Percentiles rank a stretch among this genome's conserved stretches.
Conservation (phyloP, 2,797 vertebrate genomes). For the Dryobates pubescens region DNA sequence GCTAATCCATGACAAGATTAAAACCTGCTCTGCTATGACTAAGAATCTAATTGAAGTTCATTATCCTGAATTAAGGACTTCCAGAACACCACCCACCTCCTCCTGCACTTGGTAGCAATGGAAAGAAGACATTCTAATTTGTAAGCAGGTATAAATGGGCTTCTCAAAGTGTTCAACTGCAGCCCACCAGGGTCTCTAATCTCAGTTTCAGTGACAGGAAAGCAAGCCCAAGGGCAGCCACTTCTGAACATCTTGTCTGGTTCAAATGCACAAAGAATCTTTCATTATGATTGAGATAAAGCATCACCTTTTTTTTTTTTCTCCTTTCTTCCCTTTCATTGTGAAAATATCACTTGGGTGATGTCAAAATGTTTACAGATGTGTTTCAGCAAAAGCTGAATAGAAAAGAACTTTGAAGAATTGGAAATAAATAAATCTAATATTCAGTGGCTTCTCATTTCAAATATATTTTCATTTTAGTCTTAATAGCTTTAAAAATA, state of each 20-base stretch:
- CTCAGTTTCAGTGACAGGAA: not conserved
- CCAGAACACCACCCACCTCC: not conserved
- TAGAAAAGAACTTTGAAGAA: not conserved
- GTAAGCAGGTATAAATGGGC: not conserved
- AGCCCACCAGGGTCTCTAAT: not conserved
- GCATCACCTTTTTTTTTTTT: not conserved
- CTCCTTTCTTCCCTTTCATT: too few species aligned
- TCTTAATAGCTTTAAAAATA: not conserved
- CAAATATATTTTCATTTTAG: not conserved
- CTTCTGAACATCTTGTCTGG: not conserved
- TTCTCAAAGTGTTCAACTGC: not conserved
- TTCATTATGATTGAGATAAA: not conserved
- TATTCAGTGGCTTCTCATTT: not conserved
- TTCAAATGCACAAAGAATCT: rapidly evolving
- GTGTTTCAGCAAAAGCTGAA: not conserved
- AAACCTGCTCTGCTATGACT: not conserved
- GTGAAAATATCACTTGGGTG: not conserved
- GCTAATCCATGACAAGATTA: not conserved
- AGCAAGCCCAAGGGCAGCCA: not conserved
- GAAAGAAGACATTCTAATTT: not conserved
- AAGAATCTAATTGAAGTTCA: not conserved
- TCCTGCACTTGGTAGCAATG: rapidly evolving
- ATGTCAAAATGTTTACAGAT: not conserved
- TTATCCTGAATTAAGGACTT: not conserved
- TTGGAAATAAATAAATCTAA: not conserved